A percentile compares a stretch with the other conserved stretches of the same genome.
Evolutionary conservation across 2,113 vertebrate genomes (phyloP).

Genomic region (Camelus bactrianus): DNA sequence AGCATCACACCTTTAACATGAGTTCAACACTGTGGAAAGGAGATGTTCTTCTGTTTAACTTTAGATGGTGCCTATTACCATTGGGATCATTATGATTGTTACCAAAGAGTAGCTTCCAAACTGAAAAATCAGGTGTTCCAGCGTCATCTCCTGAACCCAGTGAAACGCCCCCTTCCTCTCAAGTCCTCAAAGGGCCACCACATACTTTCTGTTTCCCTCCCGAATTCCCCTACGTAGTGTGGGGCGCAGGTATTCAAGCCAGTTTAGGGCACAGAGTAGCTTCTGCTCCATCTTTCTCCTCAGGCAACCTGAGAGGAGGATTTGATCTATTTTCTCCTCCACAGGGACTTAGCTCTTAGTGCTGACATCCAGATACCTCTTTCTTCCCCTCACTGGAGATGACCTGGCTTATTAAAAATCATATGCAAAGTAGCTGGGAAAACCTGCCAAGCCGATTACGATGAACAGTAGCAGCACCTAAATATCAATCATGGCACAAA

Average conservation of each 20-base stretch:
- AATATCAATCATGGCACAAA: neutral
- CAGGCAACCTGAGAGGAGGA: neutral
- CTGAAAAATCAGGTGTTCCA: neutral
- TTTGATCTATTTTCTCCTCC: neutral
- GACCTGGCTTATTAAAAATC: neutral
- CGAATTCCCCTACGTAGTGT: neutral
- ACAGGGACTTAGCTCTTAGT: neutral
- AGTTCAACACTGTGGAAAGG: neutral
- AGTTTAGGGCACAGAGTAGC: too few species aligned
- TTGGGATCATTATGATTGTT: neutral
- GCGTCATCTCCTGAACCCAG: neutral
- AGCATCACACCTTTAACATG: neutral
- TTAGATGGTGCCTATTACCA: neutral
- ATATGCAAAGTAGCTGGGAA: neutral
- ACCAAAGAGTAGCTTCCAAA: neutral
- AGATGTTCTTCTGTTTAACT: neutral
- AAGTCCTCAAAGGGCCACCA: neutral
- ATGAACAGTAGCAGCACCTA: neutral
- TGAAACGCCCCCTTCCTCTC: neutral
- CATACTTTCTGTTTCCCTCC: neutral
- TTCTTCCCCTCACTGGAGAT: neutral
- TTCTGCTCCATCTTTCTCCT: neutral
- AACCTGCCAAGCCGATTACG: neutral
- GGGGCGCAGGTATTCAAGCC: fast-evolving
- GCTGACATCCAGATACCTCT: neutral